Percentiles rank a stretch among this genome's conserved stretches.
These are phyloP conservation scores for Nephrotoma guestfalica DNA, from an alignment of 2,888 invertebrate species.

Conservation along the genomic window DNA sequence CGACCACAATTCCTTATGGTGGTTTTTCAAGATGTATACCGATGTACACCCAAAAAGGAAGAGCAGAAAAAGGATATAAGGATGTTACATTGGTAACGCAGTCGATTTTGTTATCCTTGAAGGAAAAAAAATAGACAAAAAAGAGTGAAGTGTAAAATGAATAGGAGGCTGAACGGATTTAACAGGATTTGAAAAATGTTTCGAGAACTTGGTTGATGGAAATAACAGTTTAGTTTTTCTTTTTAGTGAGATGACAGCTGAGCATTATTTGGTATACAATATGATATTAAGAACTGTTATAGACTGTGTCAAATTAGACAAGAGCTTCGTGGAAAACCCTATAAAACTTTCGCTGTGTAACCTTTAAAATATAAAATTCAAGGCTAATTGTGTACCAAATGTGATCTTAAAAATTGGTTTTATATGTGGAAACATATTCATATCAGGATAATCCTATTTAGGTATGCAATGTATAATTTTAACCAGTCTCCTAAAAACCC, in stretches of 20 bases:
- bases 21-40: background rate
- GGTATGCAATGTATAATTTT: too few relatives aligned
- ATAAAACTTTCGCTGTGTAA: too few relatives aligned
- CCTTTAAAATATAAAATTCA: too few relatives aligned
- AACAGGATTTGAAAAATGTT: background rate
- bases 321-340: too few relatives aligned
- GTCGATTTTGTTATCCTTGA: background rate
- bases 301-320: too few relatives aligned
- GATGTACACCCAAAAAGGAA: background rate
- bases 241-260: background rate
- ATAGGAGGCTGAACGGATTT: background rate
- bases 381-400: too few relatives aligned
- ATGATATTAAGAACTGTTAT: background rate
- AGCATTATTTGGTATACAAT: background rate
- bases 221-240: background rate
- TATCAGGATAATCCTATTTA: too few relatives aligned
- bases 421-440: too few relatives aligned
- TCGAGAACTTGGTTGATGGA: background rate
- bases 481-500: too few relatives aligned
- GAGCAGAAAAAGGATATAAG: background rate
- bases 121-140: background rate
- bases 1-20: background rate
- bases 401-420: too few relatives aligned
- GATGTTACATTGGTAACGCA: background rate
- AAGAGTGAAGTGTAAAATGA: background rate